Base-by-base conservation (phyloP, 2,797 vertebrate species). In the Urocyon cinereoargenteus region DNA sequence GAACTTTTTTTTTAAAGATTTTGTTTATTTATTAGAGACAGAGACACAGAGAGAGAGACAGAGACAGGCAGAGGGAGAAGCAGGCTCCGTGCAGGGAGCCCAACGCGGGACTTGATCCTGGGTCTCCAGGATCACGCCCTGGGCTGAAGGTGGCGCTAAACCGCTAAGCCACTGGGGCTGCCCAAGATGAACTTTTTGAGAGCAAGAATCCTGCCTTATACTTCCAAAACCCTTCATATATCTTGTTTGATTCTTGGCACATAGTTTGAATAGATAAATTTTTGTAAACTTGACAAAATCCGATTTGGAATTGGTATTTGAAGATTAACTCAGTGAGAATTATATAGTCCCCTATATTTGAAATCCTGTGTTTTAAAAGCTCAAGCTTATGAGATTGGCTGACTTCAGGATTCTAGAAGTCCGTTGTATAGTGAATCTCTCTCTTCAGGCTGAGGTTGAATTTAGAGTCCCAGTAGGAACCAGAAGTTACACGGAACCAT, bases 321-420 rank as follows among this genome's bases (percentile, higher is more conserved):
- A 75, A 83, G 31, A 59, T 83, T 24, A 86, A 49, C 84, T 75
- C 84, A 15, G 15, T 75, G 19, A 51, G 77, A 88, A 92, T 87
- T 40, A 19, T 57, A 34, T 3, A 83, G 57, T 68, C 68, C 28
- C 59, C 22, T 75, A 92, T 59, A 49, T 90, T 85, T 82, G 57
- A 66, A 73, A 73, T 92, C 68, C 66, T 68, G 18, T 91, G 28
- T 28, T 59, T 92, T 92, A 36, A 83, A 95, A 95, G 36, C 36
- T 53, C 22, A 14, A 34, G 34, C 31, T 75, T 57, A 66, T 31
- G 61, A 57, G 49, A 64, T 49, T 66, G 68, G 24, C 49, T 75
- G 68, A 66, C 34, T 57, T 45, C 15, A 73, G 64, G 36, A 66
- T 87, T 87, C 72, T 66, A 82, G 83, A 51, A 87, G 28, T 82